phyloP scores from a whole-genome alignment of 1,140 invertebrate genomes.

The Drosophila persimilis region DNA sequence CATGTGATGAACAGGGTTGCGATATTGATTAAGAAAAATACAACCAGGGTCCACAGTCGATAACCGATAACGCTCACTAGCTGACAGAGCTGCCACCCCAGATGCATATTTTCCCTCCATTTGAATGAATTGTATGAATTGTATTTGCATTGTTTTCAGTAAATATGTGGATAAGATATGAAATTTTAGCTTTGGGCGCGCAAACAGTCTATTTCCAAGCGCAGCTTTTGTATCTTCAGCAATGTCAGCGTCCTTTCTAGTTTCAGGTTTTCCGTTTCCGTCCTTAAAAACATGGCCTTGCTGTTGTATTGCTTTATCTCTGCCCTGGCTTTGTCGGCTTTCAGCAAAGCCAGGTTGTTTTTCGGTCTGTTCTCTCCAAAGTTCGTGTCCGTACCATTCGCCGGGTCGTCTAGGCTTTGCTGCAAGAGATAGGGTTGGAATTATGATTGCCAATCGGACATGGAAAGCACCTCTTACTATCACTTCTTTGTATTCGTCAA shows the following conservation, averaged over 20 bases:
- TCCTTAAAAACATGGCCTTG: slow-evolving; percentile 39
- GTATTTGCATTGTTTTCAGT: neutral
- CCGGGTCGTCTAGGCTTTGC: slow-evolving; percentile 11
- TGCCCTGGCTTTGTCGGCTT: slow-evolving; percentile 32
- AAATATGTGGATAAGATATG: neutral
- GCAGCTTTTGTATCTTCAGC: slow-evolving; percentile 33
- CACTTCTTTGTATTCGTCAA: slow-evolving; percentile 35
- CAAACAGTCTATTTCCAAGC: slow-evolving; percentile 41
- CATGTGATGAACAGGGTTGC: slow-evolving; percentile 44
- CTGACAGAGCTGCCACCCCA: too few species aligned
- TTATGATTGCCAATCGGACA: slow-evolving; percentile 3
- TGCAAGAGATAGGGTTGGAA: neutral
- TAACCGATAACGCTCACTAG: too few species aligned
- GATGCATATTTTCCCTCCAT: neutral
- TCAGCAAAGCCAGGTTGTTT: slow-evolving; percentile 19
- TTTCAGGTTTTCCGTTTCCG: slow-evolving; percentile 46
- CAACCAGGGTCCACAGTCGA: too few species aligned
- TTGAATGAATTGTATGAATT: neutral
- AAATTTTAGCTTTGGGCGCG: slow-evolving; percentile 14
- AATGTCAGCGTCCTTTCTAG: slow-evolving; percentile 34
- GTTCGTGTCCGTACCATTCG: neutral
- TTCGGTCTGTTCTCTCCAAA: slow-evolving; percentile 21
- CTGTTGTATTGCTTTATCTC: slow-evolving; percentile 43
- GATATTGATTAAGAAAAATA: too few species aligned
- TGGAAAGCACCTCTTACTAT: neutral